These are phyloP conservation scores for Lerista edwardsae DNA, from an alignment of 2,797 vertebrate species.

Conservation along the genomic window DNA sequence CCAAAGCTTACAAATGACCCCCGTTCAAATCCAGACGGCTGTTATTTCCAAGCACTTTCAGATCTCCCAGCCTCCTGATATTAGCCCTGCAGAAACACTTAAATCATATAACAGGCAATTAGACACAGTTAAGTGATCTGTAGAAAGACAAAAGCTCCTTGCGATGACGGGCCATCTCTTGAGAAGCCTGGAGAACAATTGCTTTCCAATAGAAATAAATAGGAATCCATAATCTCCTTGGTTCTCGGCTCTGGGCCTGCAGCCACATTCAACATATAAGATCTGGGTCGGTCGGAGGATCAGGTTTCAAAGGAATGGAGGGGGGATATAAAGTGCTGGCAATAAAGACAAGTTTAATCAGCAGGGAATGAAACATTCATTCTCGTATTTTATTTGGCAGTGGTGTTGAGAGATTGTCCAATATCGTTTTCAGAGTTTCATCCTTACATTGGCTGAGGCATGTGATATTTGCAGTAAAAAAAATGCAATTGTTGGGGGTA, in stretches of 20 bases:
- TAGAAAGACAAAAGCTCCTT: not conserved
- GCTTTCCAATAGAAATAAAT: not conserved
- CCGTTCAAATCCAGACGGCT: not conserved
- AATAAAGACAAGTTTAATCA: constrained; percentile 3
- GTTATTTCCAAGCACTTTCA: constrained; percentile 15
- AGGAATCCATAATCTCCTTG: not conserved
- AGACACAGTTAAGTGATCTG: not conserved
- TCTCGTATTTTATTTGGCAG: constrained; percentile 32
- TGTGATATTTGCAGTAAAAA: constrained; percentile 15
- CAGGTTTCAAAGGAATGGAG: constrained; percentile 25
- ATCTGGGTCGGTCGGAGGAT: not conserved
- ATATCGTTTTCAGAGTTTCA: constrained; percentile 17
- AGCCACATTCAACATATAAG: not conserved
- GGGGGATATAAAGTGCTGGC: constrained; percentile 16
- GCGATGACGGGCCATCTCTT: not conserved
- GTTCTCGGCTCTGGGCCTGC: constrained; percentile 3
- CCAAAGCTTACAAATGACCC: constrained; percentile 21
- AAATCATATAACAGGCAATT: not conserved
- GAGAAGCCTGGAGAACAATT: not conserved
- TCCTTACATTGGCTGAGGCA: not conserved
- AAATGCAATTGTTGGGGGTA: fast-evolving
- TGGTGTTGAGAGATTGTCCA: constrained; percentile 21
- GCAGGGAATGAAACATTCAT: not conserved
- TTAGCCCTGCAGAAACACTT: constrained; percentile 3
- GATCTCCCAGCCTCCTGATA: not conserved